Evolutionary conservation across 2,113 vertebrate species (phyloP).

Genomic region (Eidolon helvum): DNA sequence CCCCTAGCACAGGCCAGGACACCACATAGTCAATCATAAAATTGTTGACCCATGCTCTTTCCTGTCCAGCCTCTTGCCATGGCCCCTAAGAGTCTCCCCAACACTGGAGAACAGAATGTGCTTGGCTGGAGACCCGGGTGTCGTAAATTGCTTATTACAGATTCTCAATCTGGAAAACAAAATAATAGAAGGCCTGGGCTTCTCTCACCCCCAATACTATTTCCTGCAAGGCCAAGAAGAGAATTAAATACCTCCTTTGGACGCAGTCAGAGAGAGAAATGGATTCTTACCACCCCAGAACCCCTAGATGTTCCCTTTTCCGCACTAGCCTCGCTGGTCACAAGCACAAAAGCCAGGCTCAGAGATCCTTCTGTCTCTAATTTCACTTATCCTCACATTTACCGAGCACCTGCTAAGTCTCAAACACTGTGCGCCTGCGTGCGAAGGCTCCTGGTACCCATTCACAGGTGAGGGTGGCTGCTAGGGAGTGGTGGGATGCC

Average conservation of each 20-base stretch:
- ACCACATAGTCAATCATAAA: background rate
- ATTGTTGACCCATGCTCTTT: background rate
- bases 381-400: background rate
- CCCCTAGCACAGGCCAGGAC: background rate
- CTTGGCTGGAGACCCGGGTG: constrained; percentile 56
- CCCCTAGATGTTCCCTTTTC: background rate
- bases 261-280: background rate
- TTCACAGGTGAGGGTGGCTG: background rate
- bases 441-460: background rate
- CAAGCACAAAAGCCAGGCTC: background rate
- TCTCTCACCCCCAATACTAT: background rate
- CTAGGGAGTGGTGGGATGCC: background rate
- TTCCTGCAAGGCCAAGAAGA: background rate
- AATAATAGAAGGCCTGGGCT: background rate
- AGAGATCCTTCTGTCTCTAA: accelerated
- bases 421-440: background rate
- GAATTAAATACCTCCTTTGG: background rate
- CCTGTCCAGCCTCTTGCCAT: constrained; percentile 3
- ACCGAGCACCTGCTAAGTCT: background rate
- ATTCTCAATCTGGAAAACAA: constrained; percentile 59
- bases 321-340: background rate
- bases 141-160: constrained; percentile 62
- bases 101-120: constrained; percentile 63
- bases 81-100: background rate
- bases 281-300: background rate